Conservation (phyloP, 2,888 invertebrate genomes). For the Lacanobia oleracea region DNA sequence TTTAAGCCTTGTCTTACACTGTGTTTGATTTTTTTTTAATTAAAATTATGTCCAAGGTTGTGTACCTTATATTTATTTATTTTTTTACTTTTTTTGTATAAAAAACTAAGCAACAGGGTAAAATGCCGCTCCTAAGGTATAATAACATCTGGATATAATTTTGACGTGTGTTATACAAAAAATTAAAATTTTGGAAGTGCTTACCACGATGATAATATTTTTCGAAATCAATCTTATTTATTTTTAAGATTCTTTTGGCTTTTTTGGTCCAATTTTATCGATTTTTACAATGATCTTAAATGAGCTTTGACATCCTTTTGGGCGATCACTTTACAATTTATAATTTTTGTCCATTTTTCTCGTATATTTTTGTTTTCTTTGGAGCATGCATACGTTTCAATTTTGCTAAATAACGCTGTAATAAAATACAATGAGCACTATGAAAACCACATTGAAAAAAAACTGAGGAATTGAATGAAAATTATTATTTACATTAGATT, state of each 20-base stretch:
- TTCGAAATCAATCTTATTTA: slow-evolving; percentile 75
- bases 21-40: slow-evolving; percentile 6
- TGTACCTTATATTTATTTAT: slow-evolving; percentile 24
- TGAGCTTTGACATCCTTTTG: slow-evolving; percentile 55
- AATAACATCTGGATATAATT: slow-evolving; percentile 62
- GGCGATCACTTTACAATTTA: slow-evolving; percentile 45
- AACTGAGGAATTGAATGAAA: slow-evolving; percentile 56
- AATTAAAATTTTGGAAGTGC: slow-evolving; percentile 80
- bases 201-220: slow-evolving; percentile 79
- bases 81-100: slow-evolving; percentile 32
- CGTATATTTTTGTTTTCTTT: neutral
- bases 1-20: slow-evolving; percentile 17
- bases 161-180: slow-evolving; percentile 59
- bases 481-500: neutral
- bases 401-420: slow-evolving; percentile 13
- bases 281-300: slow-evolving; percentile 65
- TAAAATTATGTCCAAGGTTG: slow-evolving; percentile 41
- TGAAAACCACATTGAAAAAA: neutral
- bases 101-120: slow-evolving; percentile 73
- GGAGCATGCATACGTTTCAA: neutral
- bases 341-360: slow-evolving; percentile 44
- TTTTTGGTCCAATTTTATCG: slow-evolving; percentile 73
- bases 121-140: slow-evolving; percentile 64
- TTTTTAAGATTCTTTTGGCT: slow-evolving; percentile 70
- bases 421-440: neutral